Conservation (phyloP, 2,797 vertebrate species). For the Pangasius krempfi region DNA sequence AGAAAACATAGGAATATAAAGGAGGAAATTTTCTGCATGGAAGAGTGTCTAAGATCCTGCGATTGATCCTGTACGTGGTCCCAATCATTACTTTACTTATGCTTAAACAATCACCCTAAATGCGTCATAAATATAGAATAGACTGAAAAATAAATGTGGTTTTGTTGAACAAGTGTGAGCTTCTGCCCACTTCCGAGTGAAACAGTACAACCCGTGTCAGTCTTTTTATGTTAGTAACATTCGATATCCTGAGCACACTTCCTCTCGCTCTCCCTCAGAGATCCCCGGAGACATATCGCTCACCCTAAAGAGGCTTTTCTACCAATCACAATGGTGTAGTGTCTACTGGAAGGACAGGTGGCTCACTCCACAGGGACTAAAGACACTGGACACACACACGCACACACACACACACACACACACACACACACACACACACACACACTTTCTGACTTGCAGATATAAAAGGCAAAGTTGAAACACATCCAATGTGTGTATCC, state of each 20-base stretch:
- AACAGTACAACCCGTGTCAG: background rate
- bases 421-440: background rate
- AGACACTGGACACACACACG: too few species aligned
- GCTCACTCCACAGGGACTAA: background rate
- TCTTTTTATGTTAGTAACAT: conserved; percentile 25
- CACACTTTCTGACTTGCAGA: background rate
- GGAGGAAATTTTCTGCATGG: background rate
- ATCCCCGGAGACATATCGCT: conserved; percentile 5
- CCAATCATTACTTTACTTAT: background rate
- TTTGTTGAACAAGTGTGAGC: conserved; percentile 5
- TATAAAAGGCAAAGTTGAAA: background rate
- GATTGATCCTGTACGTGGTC: background rate
- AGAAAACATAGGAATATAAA: background rate
- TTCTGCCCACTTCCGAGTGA: background rate
- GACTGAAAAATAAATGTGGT: background rate
- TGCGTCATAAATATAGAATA: background rate
- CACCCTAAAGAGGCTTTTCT: conserved; percentile 30
- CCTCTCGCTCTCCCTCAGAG: conserved; percentile 15
- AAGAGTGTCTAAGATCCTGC: background rate
- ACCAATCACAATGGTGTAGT: conserved; percentile 29
- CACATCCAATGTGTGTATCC: background rate
- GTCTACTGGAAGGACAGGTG: conserved; percentile 40
- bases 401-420: too few species aligned
- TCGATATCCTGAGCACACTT: conserved; percentile 30
- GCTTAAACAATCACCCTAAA: background rate